Evolutionary conservation across 2,113 vertebrate genomes (phyloP), one percentile per base, ranked within the genome.

Genomic region (Nycticryphes semicollaris): DNA sequence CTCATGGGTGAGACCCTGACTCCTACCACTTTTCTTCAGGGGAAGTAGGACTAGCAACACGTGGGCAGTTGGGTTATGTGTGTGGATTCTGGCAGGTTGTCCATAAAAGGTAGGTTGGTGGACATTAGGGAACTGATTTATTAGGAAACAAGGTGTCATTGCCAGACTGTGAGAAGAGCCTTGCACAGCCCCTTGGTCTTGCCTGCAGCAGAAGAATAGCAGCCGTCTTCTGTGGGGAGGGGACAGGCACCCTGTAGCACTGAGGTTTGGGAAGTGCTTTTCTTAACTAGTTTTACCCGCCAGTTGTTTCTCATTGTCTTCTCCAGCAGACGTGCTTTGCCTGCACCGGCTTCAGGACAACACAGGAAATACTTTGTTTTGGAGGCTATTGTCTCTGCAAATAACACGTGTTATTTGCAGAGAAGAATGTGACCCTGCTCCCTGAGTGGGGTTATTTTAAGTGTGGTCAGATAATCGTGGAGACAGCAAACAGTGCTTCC

Each of bases 91-190:
- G 67, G 37, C 31, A 33, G 59, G 28, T 20, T 53, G 23, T 9
- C 57, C 70, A 50, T 24, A 6, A 11, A 53, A 56, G 3, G 14
- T 27, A 68, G 11, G 56, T 15, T 82, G 74, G 45, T 63, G 72
- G 19, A 15, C 24, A 5, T 8, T 0, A 18, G 47, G 12, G 33
- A 70, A 19, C 3, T 1, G 19, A 9, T 63, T 27, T 39, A 2
- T 39, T 45, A 60, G 45, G 72, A 76, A 14, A 5, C 24, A 10
- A 10, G 28, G 17, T 51, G 13, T 21, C 18, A 9, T 8, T 48
- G 33, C 14, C 41, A 31, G 60, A 33, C 45, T 73, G 23, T 1
- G 5, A 75, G 72, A 33, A 50, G 70, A 63, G n/a, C 51, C 31
- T 22, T 23, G 33, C n/a, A 13, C 35, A 17, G 89, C 48, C 21